These are phyloP conservation scores for Plectus sambesii DNA, from an alignment of 1,140 invertebrate species.

Conservation along the genomic window DNA sequence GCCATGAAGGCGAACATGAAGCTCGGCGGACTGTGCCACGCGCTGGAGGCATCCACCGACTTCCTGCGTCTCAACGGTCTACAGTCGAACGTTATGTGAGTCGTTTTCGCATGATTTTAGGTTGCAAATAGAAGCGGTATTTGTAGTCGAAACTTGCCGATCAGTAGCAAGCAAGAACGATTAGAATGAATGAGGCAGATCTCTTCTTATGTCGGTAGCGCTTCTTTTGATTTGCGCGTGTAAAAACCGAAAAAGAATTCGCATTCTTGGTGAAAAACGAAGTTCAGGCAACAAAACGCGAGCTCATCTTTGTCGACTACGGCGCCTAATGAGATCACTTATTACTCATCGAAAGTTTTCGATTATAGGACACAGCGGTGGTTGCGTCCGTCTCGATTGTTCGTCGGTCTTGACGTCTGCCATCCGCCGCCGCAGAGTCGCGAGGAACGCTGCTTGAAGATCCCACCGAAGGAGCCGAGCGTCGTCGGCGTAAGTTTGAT, in stretches of 20 bases:
- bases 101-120: slow-evolving; percentile 5
- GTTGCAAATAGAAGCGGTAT: too few relatives aligned
- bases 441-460: slow-evolving; percentile 2
- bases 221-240: too few relatives aligned
- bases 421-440: slow-evolving; percentile 16
- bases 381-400: slow-evolving; percentile 14
- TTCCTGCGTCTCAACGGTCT: background rate
- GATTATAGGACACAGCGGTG: background rate
- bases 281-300: too few relatives aligned
- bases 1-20: slow-evolving; percentile 17
- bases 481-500: slow-evolving; percentile 20
- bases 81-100: background rate
- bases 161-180: too few relatives aligned
- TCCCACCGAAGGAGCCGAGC: slow-evolving; percentile 2
- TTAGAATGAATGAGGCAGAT: too few relatives aligned
- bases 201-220: too few relatives aligned
- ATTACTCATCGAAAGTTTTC: too few relatives aligned
- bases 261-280: too few relatives aligned
- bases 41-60: background rate
- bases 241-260: too few relatives aligned
- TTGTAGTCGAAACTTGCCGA: too few relatives aligned
- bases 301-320: too few relatives aligned
- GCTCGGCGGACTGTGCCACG: slow-evolving; percentile 17
- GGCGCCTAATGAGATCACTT: too few relatives aligned
- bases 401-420: slow-evolving; percentile 19